Evolutionary conservation across 2,888 invertebrate species (phyloP), one percentile per base, ranked within the genome.

Genomic region (Cremastinae sp.): DNA sequence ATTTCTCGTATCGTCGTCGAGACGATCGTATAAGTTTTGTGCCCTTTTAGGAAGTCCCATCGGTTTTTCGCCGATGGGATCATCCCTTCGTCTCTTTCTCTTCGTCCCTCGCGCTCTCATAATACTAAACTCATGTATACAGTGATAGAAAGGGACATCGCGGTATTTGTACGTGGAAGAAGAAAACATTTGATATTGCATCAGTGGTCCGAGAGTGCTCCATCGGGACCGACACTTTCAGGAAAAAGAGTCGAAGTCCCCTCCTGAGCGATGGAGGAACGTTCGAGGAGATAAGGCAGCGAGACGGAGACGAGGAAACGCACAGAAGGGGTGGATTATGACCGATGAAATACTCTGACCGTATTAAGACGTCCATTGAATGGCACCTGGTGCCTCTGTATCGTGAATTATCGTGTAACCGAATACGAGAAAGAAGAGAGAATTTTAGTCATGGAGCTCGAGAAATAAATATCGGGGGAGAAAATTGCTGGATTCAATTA

Each of bases 341-440:
- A 84, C 83, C 84, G 83, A 84, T 82, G 86, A 85, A 84, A 85
- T 83, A 85, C 79, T 79, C 74, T 43, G 68, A 49, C 65, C 83
- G 82, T 81, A 84, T 85, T 83, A 85, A 83, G 84, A 81, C 71
- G 76, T 65, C 53, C 70, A 76, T 55, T 66, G 58, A 62, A 68
- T 51, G 53, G 10, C 80, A 80, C 79, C 79, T 80, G 80, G 75
- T 74, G 68, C 72, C 62, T 51, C 64, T 62, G 35, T 43, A 12
- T 69, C 58, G 22, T 51, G 37, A 43, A 73, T 59, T 37, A 39
- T 53, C 55, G 45, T 49, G 64, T 47, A 61, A 62, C n/a, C 56
- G 45, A 37, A 37, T 22, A 59, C 41, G 22, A 43, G 37, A 58
- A 37, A 18, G n/a, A 62, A 58, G 45, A 35, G 45, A 35, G 59